phyloP scores from a whole-genome alignment of 35 echinoderm and acorn worm genomes.

The Amphiura filiformis region DNA sequence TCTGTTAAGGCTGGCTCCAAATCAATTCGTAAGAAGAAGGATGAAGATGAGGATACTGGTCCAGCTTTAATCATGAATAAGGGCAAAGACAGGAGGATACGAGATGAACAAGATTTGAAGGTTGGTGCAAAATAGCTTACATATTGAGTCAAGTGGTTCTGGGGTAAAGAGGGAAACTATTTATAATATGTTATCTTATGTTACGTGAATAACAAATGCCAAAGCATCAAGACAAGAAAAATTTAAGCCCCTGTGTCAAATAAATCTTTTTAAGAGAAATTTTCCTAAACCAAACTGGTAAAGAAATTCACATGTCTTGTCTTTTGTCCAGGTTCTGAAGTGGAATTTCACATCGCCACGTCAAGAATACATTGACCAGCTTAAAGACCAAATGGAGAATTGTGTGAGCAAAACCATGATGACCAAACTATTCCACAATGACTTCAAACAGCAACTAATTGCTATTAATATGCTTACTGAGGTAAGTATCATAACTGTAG shows the following conservation, averaged over 20 bases:
- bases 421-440: conserved; percentile 66
- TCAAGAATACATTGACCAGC: conserved; percentile 85
- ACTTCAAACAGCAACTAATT: conserved; percentile 87
- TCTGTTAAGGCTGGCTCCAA: not conserved
- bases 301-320: not conserved
- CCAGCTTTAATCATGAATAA: conserved; percentile 78
- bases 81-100: conserved; percentile 77
- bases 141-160: not conserved
- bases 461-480: conserved; percentile 64
- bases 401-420: conserved; percentile 68
- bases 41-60: conserved; percentile 79
- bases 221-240: too few relatives aligned
- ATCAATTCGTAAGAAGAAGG: conserved; percentile 52
- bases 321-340: conserved; percentile 59
- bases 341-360: conserved; percentile 82
- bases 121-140: conserved; percentile 9
- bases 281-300: too few relatives aligned
- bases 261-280: too few relatives aligned
- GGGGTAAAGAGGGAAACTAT: too few relatives aligned
- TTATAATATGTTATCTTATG: not conserved
- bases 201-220: too few relatives aligned
- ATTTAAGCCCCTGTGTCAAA: too few relatives aligned
- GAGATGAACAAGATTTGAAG: conserved; percentile 89
- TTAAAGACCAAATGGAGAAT: conserved; percentile 87
- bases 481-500: conserved; percentile 34